These are phyloP conservation scores for Erythrolamprus reginae DNA, from an alignment of 2,113 vertebrate species.

Conservation along the genomic window DNA sequence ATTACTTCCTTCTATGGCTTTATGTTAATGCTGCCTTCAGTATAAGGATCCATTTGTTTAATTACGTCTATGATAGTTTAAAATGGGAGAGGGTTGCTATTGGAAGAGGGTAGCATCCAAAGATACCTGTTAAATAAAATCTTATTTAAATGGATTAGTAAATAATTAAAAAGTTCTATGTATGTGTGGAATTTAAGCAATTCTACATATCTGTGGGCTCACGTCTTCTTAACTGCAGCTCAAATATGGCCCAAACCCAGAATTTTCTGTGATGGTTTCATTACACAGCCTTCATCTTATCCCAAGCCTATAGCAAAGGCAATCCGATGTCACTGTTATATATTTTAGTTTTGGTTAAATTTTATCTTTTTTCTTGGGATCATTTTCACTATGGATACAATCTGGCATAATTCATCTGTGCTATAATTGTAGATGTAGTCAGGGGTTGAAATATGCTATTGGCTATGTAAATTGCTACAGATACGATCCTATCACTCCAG, in stretches of 20 bases:
- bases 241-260: neutral
- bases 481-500: neutral
- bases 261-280: neutral
- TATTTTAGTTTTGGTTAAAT: neutral
- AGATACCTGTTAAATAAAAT: neutral
- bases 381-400: neutral
- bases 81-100: neutral
- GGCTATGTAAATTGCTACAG: neutral
- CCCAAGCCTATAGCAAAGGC: neutral
- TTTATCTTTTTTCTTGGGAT: neutral
- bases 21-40: slow-evolving; percentile 39
- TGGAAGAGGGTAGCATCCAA: neutral
- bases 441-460: neutral
- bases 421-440: neutral
- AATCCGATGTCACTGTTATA: neutral
- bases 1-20: slow-evolving; percentile 45
- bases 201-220: neutral
- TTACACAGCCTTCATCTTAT: neutral
- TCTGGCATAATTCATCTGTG: neutral
- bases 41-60: neutral
- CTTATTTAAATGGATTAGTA: neutral
- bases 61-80: slow-evolving; percentile 9
- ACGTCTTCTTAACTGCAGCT: neutral
- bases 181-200: neutral
- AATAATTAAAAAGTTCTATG: neutral